These are phyloP conservation scores for Spodoptera littoralis DNA, from an alignment of 2,888 invertebrate genomes.

Conservation along the genomic window DNA sequence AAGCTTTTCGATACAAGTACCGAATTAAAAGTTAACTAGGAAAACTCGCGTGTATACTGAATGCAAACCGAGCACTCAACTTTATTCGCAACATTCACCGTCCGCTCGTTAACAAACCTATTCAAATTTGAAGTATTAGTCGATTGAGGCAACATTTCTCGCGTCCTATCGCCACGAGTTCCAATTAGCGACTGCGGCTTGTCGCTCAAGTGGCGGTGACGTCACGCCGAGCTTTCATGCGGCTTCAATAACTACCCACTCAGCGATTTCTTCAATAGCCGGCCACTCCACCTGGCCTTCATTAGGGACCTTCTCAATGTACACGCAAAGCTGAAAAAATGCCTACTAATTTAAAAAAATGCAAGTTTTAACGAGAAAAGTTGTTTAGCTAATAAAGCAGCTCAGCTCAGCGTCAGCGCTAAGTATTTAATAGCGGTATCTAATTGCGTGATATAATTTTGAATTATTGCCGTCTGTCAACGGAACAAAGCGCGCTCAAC, in stretches of 20 bases:
- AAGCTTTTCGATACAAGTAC: constrained; percentile 59
- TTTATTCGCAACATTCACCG: constrained; percentile 82
- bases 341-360: constrained; percentile 80
- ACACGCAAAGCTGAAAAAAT: constrained; percentile 80
- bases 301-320: constrained; percentile 84
- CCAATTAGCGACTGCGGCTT: constrained; percentile 88
- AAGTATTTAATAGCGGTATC: constrained; percentile 65
- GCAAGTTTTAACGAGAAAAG: constrained; percentile 83
- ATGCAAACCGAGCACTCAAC: constrained; percentile 72
- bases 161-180: constrained; percentile 86
- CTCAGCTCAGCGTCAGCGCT: constrained; percentile 29
- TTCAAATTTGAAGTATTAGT: constrained; percentile 87
- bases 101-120: constrained; percentile 87
- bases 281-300: constrained; percentile 87
- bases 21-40: constrained; percentile 62
- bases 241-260: constrained; percentile 88
- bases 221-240: constrained; percentile 86
- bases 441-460: constrained; percentile 82
- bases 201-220: constrained; percentile 85
- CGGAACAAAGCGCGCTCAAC: constrained; percentile 78
- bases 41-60: constrained; percentile 59
- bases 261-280: constrained; percentile 85
- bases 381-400: constrained; percentile 82
- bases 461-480: constrained; percentile 83
- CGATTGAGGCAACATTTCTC: constrained; percentile 86